Evolutionary conservation across 2,888 invertebrate species (phyloP), one percentile per base, ranked within the genome.

Genomic region (Ypsolopha scabrella): DNA sequence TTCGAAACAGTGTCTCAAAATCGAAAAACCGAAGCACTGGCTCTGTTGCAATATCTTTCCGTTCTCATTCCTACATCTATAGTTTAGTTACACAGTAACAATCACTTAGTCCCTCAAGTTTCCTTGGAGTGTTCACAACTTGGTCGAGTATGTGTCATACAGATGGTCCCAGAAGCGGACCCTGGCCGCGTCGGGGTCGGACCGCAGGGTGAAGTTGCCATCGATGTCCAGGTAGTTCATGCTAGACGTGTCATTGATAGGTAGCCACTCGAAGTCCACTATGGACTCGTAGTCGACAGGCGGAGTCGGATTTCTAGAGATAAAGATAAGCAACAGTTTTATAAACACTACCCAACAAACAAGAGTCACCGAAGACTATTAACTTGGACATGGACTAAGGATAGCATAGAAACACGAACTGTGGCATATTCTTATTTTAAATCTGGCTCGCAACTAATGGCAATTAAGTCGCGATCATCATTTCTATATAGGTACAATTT

Each of bases 161-260:
- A 85, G 70, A 75, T 71, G 70, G 68, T 90, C 88, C 90, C 90
- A 90, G 68, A 90, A 90, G 14, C 74, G 73, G 41, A 88, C 74
- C 37, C 90, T 75, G 55, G 81, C 82, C 0, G 74, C 56, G 58
- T 90, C 90, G 0, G 90, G 90, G 60, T 87, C 85, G 1, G 69
- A 67, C 50, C 70, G 74, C 58, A 87, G 67, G 10, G 88, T 86
- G 58, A 90, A 79, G 59, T 85, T 81, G 44, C 81, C 76, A 33
- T 82, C 80, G 57, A 90, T 89, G 62, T 90, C 88, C 43, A 90
- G 74, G 62, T 88, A 90, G 55, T 66, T 68, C 24, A 85, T 56
- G 37, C 68, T 67, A 0, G 67, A 57, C 1, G 80, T 75, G 50
- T 69, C 67, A 52, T 78, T 80, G 6, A 89, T 87, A 9, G 88